phyloP scores from a whole-genome alignment of 2,888 invertebrate genomes.

The Ariolimax columbianus region DNA sequence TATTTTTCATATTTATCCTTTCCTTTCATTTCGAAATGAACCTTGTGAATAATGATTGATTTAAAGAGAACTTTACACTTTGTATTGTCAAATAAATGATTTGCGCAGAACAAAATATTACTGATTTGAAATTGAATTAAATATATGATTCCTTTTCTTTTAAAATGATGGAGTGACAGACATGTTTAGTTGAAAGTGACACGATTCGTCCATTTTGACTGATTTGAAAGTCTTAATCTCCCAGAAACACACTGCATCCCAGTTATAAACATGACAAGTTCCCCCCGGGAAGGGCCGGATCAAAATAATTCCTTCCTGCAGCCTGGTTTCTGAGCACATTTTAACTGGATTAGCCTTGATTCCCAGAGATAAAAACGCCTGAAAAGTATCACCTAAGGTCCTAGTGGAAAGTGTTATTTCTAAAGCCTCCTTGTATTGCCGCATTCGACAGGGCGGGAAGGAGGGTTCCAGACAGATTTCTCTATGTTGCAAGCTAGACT shows the following conservation, averaged over 20 bases:
- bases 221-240: background rate
- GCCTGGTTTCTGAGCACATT: slow-evolving; percentile 1
- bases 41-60: background rate
- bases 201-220: background rate
- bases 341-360: slow-evolving; percentile 19
- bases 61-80: background rate
- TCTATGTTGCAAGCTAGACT: background rate
- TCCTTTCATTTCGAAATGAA: background rate
- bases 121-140: background rate
- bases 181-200: background rate
- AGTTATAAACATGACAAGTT: background rate
- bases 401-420: slow-evolving; percentile 9
- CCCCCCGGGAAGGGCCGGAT: background rate
- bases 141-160: background rate
- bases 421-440: slow-evolving; percentile 7
- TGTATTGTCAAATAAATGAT: background rate
- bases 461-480: background rate
- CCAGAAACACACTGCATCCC: background rate
- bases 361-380: slow-evolving; percentile 2
- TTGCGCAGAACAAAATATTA: background rate
- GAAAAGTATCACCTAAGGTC: slow-evolving; percentile 16
- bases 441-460: background rate
- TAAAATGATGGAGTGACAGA: background rate
- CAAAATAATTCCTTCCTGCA: slow-evolving; percentile 16
- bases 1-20: background rate